Conservation (phyloP, 2,888 invertebrate genomes). For the Opisthograptis luteolata region DNA sequence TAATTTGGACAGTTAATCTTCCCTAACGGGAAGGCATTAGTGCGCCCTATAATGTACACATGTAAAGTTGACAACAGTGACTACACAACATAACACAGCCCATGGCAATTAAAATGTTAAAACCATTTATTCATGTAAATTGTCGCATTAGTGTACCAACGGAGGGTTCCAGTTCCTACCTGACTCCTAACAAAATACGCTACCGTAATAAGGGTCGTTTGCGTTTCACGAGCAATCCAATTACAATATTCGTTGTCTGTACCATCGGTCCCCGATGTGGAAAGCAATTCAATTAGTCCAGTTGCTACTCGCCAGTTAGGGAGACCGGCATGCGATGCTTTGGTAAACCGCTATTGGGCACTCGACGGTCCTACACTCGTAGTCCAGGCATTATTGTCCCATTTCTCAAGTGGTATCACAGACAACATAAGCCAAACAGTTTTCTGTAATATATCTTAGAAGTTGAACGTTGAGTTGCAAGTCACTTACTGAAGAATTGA, state of each 20-base stretch:
- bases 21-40: too few species aligned
- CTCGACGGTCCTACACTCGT: not conserved
- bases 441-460: too few species aligned
- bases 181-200: constrained; percentile 20
- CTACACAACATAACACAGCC: too few species aligned
- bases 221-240: constrained; percentile 35
- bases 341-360: not conserved
- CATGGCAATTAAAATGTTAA: not conserved
- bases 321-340: constrained; percentile 21
- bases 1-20: too few species aligned
- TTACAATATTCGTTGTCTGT: constrained; percentile 31
- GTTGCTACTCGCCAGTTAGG: constrained; percentile 10
- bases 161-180: too few species aligned
- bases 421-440: too few species aligned
- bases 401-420: too few species aligned
- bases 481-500: too few species aligned
- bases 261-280: constrained; percentile 28
- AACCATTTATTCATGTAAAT: constrained; percentile 14
- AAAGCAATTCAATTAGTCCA: constrained; percentile 43
- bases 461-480: too few species aligned
- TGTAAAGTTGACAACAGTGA: too few species aligned
- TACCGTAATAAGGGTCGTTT: constrained; percentile 32
- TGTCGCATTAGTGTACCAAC: constrained; percentile 9
- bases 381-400: not conserved
- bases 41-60: too few species aligned